A percentile compares a stretch with the other conserved stretches of the same genome.
These are phyloP conservation scores for Cyprinodon brontotheroides DNA, from an alignment of 2,113 vertebrate species.

Conservation along the genomic window DNA sequence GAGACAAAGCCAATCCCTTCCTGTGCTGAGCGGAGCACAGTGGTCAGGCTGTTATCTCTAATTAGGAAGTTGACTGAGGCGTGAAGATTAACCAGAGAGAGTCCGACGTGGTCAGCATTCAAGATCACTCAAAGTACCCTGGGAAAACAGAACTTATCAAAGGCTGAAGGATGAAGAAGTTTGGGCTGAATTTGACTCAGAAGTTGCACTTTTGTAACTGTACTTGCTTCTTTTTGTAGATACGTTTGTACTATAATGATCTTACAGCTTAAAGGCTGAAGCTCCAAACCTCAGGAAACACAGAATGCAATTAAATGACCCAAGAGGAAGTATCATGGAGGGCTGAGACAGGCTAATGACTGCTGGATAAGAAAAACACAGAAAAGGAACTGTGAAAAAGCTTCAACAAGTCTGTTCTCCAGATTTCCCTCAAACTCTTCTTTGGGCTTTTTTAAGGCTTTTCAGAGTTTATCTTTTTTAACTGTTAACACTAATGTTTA, in stretches of 20 bases:
- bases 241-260: constrained; percentile 8
- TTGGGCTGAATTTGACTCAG: background rate
- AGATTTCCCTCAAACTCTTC: background rate
- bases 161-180: constrained; percentile 15
- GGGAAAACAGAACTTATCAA: constrained; percentile 51
- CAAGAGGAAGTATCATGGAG: background rate
- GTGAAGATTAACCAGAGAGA: constrained; percentile 84
- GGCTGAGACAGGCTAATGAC: background rate
- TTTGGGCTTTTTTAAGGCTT: background rate
- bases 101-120: constrained; percentile 75
- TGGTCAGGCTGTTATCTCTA: constrained; percentile 85
- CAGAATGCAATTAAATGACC: background rate
- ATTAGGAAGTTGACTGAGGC: constrained; percentile 89
- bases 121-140: constrained; percentile 26
- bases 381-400: background rate
- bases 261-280: background rate
- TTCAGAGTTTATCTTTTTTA: background rate
- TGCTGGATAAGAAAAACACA: background rate
- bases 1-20: constrained; percentile 65
- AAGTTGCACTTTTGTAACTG: constrained; percentile 1
- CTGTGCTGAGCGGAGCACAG: constrained; percentile 73
- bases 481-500: no score
- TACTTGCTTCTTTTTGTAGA: background rate
- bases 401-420: background rate
- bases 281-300: background rate